A percentile compares a stretch with the other conserved stretches of the same genome.
Conservation (phyloP, 2,113 vertebrate genomes). For the Eleginops maclovinus region DNA sequence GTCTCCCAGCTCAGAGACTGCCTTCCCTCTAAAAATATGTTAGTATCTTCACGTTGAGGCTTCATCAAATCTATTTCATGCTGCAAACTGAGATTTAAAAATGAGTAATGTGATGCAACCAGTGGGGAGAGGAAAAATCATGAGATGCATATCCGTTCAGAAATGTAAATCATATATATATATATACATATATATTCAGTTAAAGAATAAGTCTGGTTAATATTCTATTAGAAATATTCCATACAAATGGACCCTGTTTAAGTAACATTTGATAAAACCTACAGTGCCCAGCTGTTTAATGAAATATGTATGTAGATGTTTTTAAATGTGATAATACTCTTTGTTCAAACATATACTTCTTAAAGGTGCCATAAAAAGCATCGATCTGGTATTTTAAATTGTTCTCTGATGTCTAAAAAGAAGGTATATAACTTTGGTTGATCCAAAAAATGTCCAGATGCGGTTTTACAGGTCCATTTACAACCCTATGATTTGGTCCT, state of each 20-base stretch:
- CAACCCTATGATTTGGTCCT: too few species aligned
- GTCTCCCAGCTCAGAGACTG: conserved; percentile 46
- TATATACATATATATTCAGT: too few species aligned
- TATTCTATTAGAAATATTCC: too few species aligned
- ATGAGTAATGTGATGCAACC: conserved; percentile 35
- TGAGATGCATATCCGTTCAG: background rate
- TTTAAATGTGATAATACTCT: too few species aligned
- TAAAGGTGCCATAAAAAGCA: too few species aligned
- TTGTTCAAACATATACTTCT: too few species aligned
- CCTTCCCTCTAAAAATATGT: conserved; percentile 61
- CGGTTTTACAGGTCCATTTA: too few species aligned
- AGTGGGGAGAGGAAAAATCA: conserved; percentile 7
- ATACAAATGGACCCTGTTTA: background rate
- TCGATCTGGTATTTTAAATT: too few species aligned
- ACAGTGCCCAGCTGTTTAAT: background rate
- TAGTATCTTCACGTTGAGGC: conserved; percentile 65
- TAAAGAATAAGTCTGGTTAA: too few species aligned
- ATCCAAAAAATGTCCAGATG: too few species aligned
- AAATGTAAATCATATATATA: conserved; percentile 13
- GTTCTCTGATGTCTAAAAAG: too few species aligned
- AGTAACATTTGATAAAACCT: background rate
- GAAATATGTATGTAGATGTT: background rate
- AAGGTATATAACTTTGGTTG: too few species aligned
- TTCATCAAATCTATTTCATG: conserved; percentile 53
- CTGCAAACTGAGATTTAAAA: conserved; percentile 47